These are phyloP conservation scores for Betta splendens DNA, from an alignment of 2,797 vertebrate species.

Conservation along the genomic window DNA sequence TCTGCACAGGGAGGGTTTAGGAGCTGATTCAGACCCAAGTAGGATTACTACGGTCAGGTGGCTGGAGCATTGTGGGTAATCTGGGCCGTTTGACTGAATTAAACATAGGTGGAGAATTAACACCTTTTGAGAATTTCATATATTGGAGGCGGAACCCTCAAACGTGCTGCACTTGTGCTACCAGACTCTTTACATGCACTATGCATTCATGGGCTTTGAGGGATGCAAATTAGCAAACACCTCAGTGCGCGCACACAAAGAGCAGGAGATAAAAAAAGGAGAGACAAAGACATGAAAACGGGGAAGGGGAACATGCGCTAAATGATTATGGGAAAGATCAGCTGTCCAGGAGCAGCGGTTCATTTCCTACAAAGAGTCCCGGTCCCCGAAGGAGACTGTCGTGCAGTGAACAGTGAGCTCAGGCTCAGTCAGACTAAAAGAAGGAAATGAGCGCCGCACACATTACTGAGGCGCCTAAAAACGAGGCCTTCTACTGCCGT, in stretches of 20 bases:
- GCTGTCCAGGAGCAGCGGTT: conserved; percentile 56
- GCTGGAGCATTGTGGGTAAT: conserved; percentile 62
- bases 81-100: conserved; percentile 41
- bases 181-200: neutral
- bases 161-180: neutral
- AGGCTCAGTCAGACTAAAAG: conserved; percentile 43
- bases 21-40: conserved; percentile 74
- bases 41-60: conserved; percentile 80
- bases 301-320: conserved; percentile 37
- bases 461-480: conserved; percentile 42
- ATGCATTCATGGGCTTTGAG: conserved; percentile 2
- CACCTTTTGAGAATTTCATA: conserved; percentile 8
- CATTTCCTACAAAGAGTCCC: conserved; percentile 62
- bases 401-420: conserved; percentile 32
- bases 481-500: conserved; percentile 29
- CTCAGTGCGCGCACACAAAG: conserved; percentile 31
- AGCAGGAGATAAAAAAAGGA: conserved; percentile 27
- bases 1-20: conserved; percentile 74
- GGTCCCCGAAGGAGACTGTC: conserved; percentile 45
- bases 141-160: neutral
- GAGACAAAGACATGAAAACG: conserved; percentile 26
- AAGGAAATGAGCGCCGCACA: conserved; percentile 47
- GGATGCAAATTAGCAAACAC: conserved; percentile 42
- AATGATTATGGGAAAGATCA: conserved; percentile 60
- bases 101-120: conserved; percentile 6